Evolutionary conservation across 2,888 invertebrate species (phyloP), one percentile per base, ranked within the genome.

Genomic region (Prenolepis imparis): DNA sequence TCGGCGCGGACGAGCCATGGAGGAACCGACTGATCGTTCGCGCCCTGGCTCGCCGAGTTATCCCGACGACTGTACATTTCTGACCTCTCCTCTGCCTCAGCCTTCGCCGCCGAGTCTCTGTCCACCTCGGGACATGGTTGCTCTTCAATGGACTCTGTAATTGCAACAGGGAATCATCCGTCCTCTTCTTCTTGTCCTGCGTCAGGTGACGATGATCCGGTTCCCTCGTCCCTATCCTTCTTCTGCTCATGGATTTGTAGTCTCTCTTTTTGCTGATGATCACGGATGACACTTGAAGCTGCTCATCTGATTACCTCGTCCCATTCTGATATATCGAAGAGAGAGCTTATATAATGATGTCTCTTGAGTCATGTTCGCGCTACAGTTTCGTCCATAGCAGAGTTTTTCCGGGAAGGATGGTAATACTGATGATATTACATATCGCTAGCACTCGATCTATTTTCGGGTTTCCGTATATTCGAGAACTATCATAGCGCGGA

Each of bases 1-100:
- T 97, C 97, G 80, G 96, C 98, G 93, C 96, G 97, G 90, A 97
- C 96, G 55, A 96, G 96, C 97, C 97, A 97, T 92, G 96, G 96
- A 87, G 96, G 96, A 66, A 86, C 84, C 85, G 86, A 75, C 4
- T 36, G 5, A 5, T 36, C 36, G 3, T 28, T 57, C 68, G 87
- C 12, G 64, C 24, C 67, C 73, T 89, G 83, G 57, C 21, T 57
- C 57, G 87, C 64, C 61, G 87, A 39, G 18, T 86, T 84, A 32
- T 83, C 86, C 70, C 88, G 82, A 32, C 88, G 88, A 68, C 88
- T 85, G 85, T 89, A 91, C 91, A 92, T 92, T 70, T 85, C 86
- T 82, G 24, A 67, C 44, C 80, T 12, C 84, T 80, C 70, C 77
- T 83, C 57, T 70, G 15, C 39, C 24, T 85, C 72, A 86, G 24